Conservation (phyloP, 2,797 vertebrate genomes). For the Hydrolagus colliei region DNA sequence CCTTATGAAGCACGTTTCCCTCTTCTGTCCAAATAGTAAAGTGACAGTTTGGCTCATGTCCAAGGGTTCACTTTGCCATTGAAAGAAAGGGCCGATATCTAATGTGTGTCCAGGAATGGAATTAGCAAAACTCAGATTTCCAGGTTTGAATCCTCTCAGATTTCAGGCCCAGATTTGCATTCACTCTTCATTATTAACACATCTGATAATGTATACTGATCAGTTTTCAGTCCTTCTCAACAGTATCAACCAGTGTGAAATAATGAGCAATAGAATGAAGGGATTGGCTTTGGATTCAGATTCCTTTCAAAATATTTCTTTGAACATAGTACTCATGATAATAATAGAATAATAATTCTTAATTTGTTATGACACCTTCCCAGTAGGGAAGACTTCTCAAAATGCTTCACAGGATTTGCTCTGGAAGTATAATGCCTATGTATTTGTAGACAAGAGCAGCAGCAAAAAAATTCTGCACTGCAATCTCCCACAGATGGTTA, state of each 20-base stretch:
- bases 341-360: neutral
- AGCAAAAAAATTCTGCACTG: too few relatives aligned
- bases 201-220: neutral
- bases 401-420: too few relatives aligned
- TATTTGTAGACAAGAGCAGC: too few relatives aligned
- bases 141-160: conserved; percentile 16
- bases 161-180: conserved; percentile 21
- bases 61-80: conserved; percentile 26
- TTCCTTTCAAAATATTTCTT: neutral
- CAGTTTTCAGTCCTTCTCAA: conserved; percentile 10
- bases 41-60: conserved; percentile 19
- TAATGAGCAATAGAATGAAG: neutral
- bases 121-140: conserved; percentile 29
- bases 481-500: too few relatives aligned
- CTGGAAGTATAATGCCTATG: too few relatives aligned
- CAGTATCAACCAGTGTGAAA: conserved; percentile 1
- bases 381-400: neutral
- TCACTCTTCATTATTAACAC: conserved; percentile 22
- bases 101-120: conserved; percentile 2
- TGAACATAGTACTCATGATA: too few relatives aligned
- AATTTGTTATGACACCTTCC: neutral
- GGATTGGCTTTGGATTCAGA: conserved; percentile 13
- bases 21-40: conserved; percentile 15
- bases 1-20: conserved; percentile 7
- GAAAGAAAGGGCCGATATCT: conserved; percentile 3